phyloP scores from a whole-genome alignment of 1,140 invertebrate species.

The Drosophila orena region DNA sequence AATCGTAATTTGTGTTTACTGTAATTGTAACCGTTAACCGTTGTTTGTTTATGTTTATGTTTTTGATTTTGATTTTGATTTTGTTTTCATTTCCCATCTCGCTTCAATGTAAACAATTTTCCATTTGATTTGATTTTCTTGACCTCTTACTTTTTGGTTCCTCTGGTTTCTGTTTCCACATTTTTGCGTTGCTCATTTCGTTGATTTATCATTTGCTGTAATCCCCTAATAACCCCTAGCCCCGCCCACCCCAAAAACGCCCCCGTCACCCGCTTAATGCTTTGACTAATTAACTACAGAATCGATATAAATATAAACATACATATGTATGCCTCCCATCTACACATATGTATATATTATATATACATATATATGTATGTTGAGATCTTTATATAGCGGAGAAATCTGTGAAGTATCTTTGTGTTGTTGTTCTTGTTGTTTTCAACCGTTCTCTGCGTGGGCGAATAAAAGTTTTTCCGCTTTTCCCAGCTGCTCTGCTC shows the following conservation, averaged over 20 bases:
- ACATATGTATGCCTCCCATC: background rate
- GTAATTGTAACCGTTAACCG: constrained; percentile 50
- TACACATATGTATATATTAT: background rate
- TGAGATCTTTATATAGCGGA: constrained; percentile 1
- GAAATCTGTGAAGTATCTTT: constrained; percentile 30
- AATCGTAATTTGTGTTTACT: constrained; percentile 42
- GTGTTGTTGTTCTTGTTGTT: constrained; percentile 29
- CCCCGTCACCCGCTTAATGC: constrained; percentile 26
- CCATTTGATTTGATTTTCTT: background rate
- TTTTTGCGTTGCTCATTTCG: constrained; percentile 19
- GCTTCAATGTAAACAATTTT: constrained; percentile 18
- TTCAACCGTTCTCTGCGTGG: constrained; percentile 7
- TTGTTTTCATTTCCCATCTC: constrained; percentile 34
- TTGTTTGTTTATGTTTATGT: constrained; percentile 31
- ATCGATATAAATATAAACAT: constrained; percentile 40
- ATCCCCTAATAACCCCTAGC: background rate
- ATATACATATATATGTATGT: constrained; percentile 5
- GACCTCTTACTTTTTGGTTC: constrained; percentile 3
- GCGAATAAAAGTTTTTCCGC: constrained; percentile 36
- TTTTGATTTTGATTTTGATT: constrained; percentile 15
- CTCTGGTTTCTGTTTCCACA: background rate
- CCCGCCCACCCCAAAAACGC: background rate
- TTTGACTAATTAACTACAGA: constrained; percentile 39
- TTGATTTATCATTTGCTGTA: constrained; percentile 48
- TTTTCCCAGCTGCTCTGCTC: constrained; percentile 2